Base-by-base conservation (phyloP, 2,113 vertebrate species). In the Neopipo cinnamomea region DNA sequence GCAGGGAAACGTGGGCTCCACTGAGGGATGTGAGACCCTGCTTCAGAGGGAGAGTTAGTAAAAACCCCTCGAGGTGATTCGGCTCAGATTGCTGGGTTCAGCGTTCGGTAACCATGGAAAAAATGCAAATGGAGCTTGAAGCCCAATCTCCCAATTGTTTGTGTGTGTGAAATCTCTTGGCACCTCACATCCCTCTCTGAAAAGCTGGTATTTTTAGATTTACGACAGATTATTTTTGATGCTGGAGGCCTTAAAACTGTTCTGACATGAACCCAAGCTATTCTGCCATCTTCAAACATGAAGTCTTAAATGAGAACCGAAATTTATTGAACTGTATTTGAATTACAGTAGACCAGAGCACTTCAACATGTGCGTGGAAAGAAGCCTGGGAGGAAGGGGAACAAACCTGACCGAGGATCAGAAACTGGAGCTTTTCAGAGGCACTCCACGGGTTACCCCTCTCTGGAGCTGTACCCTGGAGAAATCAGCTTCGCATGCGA, bases 121-220 rank as follows among this genome's bases (percentile, higher is more conserved):
- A 96, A 89, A 85, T 59, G 63, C 68, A 84, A 81, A 52, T 41
- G 15, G 56, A 63, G 59, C 63, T 67, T 17, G 55, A 66, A 86
- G 85, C 37, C 72, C 8, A 21, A 11, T 86, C 79, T 93, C 75
- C 23, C 2, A 0, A 8, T 55, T 67, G 9, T 70, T 27, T 66
- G 39, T 70, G n/a, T 63, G 74, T 70, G 52, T 90, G 68, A 89
- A 80, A 73, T 90, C 67, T 78, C 72, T 70, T 74, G 82, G 88
- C 88, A 80, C 27, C 59, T 93, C 72, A 25, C 85, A 23, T 58
- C 78, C 66, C 39, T 72, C 58, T 59, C 85, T 84, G 82, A 61
- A 91, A 74, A 94, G 42, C 37, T 88, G 72, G 59, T 88, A 37
- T 44, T 88, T 83, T 93, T 90, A 81, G 52, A 90, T 94, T 81